Evolutionary conservation across 2,113 vertebrate genomes (phyloP), one percentile per base, ranked within the genome.

Genomic region (Prunella fulvescens): DNA sequence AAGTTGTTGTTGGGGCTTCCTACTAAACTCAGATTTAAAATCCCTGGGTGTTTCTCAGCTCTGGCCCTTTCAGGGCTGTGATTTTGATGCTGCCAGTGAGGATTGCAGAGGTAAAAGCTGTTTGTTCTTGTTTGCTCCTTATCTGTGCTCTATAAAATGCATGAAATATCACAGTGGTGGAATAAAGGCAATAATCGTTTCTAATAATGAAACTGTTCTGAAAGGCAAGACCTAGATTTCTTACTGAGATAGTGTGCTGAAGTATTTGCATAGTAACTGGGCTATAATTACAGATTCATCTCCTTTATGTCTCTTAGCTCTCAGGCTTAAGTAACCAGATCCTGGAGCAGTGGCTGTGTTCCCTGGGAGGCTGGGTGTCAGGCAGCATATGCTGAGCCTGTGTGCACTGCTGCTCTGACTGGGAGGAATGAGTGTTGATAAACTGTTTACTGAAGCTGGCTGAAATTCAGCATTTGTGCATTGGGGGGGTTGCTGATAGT

Each of bases 111-210:
- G 92, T 96, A 95, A 84, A 95, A 93, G 82, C 90, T 92, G 88
- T 96, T 96, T 95, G 94, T 88, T 96, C 90, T 92, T 96, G 92
- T 94, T 96, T 97, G 90, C 69, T 92, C 76, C 90, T 96, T 94
- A 95, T 96, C 94, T 94, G 82, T 48, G 61, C 90, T 83, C 1
- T 29, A 56, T 88, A 92, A 96, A 79, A 94, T 92, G 93, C 93
- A 81, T 92, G 88, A 95, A 94, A 95, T 88, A 96, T 88, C 88
- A 60, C 72, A 83, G 93, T 74, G 82, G 9, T 64, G 64, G 95
- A 93, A 81, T 95, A 96, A 94, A 96, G 82, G 79, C 92, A 96
- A 79, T 92, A 96, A 96, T 96, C 28, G 9, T 72, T 96, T 87
- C 91, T 97, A 96, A 97, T 97, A 92, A 96, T 83, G 86, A 93